These are phyloP conservation scores for Neuroterus valhalla DNA, from an alignment of 1,140 invertebrate genomes.

Conservation along the genomic window DNA sequence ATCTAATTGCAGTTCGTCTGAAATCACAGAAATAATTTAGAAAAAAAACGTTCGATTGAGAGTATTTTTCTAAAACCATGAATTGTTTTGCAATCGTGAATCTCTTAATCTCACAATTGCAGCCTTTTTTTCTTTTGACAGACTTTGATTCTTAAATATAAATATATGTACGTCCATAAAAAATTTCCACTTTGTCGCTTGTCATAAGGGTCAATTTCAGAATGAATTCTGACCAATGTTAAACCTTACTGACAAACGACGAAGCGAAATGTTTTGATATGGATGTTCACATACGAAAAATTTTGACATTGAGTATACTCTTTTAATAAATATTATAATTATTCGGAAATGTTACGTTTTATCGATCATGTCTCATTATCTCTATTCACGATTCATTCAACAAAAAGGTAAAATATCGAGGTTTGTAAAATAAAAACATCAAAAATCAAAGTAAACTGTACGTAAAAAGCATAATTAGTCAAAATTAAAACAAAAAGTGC, in stretches of 20 bases:
- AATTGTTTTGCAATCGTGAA: not conserved
- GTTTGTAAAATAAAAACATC: slow-evolving; percentile 10
- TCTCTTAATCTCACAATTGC: not conserved
- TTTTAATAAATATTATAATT: no score
- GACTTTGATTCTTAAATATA: no score
- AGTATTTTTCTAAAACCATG: slow-evolving; percentile 1
- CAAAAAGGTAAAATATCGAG: not conserved
- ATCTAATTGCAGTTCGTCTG: slow-evolving; percentile 24
- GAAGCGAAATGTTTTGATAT: no score
- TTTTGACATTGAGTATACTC: no score
- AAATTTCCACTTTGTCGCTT: no score
- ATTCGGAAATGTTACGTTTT: not conserved
- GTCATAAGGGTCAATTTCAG: no score
- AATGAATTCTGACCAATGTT: no score
- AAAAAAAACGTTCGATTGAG: slow-evolving; percentile 4
- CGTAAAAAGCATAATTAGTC: slow-evolving; percentile 21
- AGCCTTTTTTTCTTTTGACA: no score
- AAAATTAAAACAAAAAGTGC: slow-evolving; percentile 8
- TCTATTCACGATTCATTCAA: not conserved
- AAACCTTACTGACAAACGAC: no score
- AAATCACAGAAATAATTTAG: slow-evolving; percentile 30
- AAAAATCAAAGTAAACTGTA: slow-evolving; percentile 12
- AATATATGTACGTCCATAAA: no score
- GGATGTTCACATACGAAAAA: no score
- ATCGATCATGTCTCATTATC: not conserved